A percentile compares a stretch with the other conserved stretches of the same genome.
Conservation (phyloP, 2,797 vertebrate genomes). For the Neoniphon sammara region DNA sequence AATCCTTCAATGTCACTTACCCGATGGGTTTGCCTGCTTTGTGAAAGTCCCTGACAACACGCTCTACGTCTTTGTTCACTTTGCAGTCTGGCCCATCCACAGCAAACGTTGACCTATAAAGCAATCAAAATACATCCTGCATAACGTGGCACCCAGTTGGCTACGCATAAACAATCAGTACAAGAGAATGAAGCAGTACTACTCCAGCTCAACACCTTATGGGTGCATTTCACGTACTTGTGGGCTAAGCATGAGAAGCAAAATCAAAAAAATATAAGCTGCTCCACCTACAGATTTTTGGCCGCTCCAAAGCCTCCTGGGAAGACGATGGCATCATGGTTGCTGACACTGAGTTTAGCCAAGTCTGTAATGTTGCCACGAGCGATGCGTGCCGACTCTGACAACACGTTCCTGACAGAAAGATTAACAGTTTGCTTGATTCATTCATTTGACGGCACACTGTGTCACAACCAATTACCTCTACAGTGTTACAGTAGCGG, state of each 20-base stretch:
- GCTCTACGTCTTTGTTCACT: conserved; percentile 85
- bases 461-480: background rate
- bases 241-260: background rate
- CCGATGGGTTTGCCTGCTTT: conserved; percentile 88
- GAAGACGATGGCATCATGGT: conserved; percentile 88
- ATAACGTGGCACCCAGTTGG: background rate
- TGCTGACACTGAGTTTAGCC: conserved; percentile 76
- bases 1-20: conserved; percentile 63
- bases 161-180: background rate
- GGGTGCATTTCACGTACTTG: background rate
- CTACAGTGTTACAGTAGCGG: background rate
- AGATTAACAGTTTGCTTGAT: background rate
- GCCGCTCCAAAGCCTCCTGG: conserved; percentile 90
- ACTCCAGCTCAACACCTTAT: background rate
- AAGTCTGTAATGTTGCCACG: conserved; percentile 85
- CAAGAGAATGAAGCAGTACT: background rate
- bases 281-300: conserved; percentile 87
- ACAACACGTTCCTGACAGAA: conserved; percentile 84
- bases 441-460: background rate
- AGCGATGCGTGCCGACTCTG: conserved; percentile 88
- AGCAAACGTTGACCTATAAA: conserved; percentile 86
- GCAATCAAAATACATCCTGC: background rate
- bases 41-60: conserved; percentile 87
- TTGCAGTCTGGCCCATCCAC: conserved; percentile 86
- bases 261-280: background rate